phyloP scores from a whole-genome alignment of 2,888 invertebrate species.

The Orthosia incerta region DNA sequence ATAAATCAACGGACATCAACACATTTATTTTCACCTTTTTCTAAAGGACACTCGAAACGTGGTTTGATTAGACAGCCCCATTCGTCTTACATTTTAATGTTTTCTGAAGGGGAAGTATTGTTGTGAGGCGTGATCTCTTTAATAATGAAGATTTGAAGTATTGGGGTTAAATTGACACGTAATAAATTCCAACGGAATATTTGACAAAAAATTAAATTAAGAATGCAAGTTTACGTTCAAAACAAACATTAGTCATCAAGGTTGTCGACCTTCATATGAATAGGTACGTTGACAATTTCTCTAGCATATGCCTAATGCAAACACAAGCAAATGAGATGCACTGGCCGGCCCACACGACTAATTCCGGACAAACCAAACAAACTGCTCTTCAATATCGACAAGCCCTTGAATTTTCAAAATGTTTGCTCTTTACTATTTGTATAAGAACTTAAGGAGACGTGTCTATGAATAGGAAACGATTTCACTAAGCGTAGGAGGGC shows the following conservation, averaged over 20 bases:
- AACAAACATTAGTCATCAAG: conserved; percentile 40
- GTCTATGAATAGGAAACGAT: conserved; percentile 71
- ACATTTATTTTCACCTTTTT: conserved; percentile 80
- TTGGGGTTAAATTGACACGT: conserved; percentile 28
- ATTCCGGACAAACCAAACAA: conserved; percentile 74
- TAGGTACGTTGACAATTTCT: conserved; percentile 58
- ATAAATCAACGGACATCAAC: conserved; percentile 81
- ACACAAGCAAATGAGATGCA: conserved; percentile 68
- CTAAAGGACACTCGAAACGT: conserved; percentile 80
- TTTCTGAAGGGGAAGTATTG: conserved; percentile 51
- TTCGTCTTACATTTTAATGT: conserved; percentile 81
- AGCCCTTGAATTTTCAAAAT: conserved; percentile 81
- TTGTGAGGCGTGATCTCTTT: conserved; percentile 66
- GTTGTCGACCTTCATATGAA: conserved; percentile 49
- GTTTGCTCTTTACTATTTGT: conserved; percentile 80
- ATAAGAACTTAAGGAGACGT: conserved; percentile 61
- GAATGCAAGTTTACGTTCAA: not conserved
- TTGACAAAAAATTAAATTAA: conserved; percentile 1
- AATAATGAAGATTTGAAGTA: conserved; percentile 63
- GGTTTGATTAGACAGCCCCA: conserved; percentile 85
- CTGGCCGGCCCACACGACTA: conserved; percentile 64
- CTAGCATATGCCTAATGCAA: conserved; percentile 56
- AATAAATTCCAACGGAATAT: conserved; percentile 37
- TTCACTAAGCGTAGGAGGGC: conserved; percentile 72
- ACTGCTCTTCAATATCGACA: conserved; percentile 76